Conservation (phyloP, 2,888 invertebrate species). For the Nipponacmea schrenckii region DNA sequence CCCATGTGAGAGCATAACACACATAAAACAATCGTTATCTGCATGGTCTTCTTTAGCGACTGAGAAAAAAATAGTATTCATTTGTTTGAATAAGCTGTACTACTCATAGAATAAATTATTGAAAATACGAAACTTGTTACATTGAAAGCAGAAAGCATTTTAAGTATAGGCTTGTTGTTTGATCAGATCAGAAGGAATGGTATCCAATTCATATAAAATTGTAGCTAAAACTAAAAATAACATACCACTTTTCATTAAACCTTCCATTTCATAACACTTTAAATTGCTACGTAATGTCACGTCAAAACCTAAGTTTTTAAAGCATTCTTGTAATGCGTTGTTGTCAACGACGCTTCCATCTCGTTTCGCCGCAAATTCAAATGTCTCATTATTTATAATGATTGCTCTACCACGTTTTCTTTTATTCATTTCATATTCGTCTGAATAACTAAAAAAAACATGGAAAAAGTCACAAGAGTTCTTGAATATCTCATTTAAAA, state of each 20-base stretch:
- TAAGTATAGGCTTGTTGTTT: background rate
- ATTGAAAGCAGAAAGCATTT: too few relatives aligned
- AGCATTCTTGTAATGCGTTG: slow-evolving; percentile 75
- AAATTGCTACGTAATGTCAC: slow-evolving; percentile 77
- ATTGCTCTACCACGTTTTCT: slow-evolving; percentile 81
- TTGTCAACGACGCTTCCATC: slow-evolving; percentile 89
- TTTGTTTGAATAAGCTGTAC: background rate
- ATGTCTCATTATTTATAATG: slow-evolving; percentile 90
- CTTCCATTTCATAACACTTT: slow-evolving; percentile 76
- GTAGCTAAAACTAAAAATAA: too few relatives aligned
- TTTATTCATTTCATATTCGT: slow-evolving; percentile 88
- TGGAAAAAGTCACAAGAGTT: too few relatives aligned
- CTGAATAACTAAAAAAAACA: too few relatives aligned
- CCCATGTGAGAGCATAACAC: slow-evolving; percentile 89
- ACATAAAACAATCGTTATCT: slow-evolving; percentile 83
- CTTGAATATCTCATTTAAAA: background rate
- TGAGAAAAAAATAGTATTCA: slow-evolving; percentile 54
- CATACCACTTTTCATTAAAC: slow-evolving; percentile 75
- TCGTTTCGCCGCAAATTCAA: slow-evolving; percentile 70
- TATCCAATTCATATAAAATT: too few relatives aligned
- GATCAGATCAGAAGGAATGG: too few relatives aligned
- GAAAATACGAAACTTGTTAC: too few relatives aligned
- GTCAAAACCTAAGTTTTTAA: slow-evolving; percentile 75
- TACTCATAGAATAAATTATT: too few relatives aligned
- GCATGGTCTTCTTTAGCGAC: slow-evolving; percentile 82